A percentile compares a stretch with the other conserved stretches of the same genome.
Conservation (phyloP, 2,797 vertebrate species). For the Chiroxiphia lanceolata region DNA sequence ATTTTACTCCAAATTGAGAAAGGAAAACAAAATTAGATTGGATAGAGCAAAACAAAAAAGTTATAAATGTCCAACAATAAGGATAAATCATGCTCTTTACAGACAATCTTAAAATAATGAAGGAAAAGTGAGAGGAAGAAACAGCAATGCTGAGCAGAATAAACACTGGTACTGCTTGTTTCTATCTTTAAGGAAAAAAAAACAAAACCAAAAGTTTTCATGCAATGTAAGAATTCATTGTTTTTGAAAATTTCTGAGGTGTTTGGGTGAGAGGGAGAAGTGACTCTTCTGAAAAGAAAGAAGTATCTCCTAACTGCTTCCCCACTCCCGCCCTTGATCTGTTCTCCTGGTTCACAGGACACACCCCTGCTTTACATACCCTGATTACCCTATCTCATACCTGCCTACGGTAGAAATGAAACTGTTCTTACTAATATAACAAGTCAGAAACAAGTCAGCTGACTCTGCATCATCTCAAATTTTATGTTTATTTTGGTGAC, state of each 20-base stretch:
- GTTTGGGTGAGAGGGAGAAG: not conserved
- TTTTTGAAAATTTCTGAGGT: not conserved
- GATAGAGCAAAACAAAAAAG: not conserved
- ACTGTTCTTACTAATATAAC: not conserved
- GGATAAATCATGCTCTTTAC: not conserved
- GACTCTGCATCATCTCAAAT: not conserved
- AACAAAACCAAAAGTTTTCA: not conserved
- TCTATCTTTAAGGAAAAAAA: not conserved
- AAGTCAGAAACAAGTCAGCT: not conserved
- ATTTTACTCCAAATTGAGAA: not conserved
- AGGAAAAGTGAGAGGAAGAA: not conserved
- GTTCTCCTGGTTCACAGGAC: not conserved
- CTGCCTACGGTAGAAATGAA: not conserved
- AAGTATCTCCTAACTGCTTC: not conserved
- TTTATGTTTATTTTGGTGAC: not conserved
- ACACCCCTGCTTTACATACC: not conserved
- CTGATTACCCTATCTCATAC: not conserved
- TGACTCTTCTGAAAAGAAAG: not conserved
- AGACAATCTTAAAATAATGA: not conserved
- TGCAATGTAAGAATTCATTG: not conserved
- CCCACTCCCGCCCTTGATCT: fast-evolving
- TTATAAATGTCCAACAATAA: not conserved
- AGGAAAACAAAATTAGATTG: not conserved
- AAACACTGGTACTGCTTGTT: not conserved
- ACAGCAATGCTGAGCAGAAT: not conserved